Evolutionary conservation across 2,797 vertebrate species (phyloP), one percentile per base, ranked within the genome.

Genomic region (Sebastes iracundus): DNA sequence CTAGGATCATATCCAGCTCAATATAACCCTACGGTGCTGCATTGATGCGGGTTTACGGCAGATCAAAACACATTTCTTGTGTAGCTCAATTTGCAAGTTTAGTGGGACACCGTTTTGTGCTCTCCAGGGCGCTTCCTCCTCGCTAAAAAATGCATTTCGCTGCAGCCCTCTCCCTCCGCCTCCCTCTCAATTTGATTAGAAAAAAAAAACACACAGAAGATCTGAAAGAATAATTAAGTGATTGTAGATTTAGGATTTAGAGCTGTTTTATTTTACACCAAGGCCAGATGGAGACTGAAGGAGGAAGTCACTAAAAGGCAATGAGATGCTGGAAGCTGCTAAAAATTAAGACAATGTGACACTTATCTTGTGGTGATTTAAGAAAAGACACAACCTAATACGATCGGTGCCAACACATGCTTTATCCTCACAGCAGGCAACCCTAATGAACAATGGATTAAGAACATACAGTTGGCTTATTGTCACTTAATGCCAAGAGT

Each of bases 201-300:
- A 64, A 22, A 53, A 49, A 55, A 67, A 1, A 61, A 8, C 6
- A 72, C 27, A 72, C 18, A 28, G 30, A 25, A 49, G 76, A 90
- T 81, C 77, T 76, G 72, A 93, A n/a, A 52, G 86, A 88, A 88
- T 91, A 88, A 84, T 80, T 80, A 87, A 90, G 80, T 68, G 80
- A 77, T 60, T 85, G 83, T 79, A 64, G 89, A 85, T 86, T 84
- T 59, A 71, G 74, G 84, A 81, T 76, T 80, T 46, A 58, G 49
- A 67, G 56, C 58, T 14, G 53, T 59, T 81, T 64, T 14, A 16
- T 30, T 77, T 46, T 28, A 79, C 83, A 77, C 42, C 32, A 28
- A 72, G 67, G 61, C 66, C 89, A 91, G 89, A 86, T 80, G 90
- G 88, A 83, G 75, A 66, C 33, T 6, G 6, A 75, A 42, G 22